Base-by-base conservation (phyloP, 1,140 invertebrate genomes). In the Drosophila takahashii region DNA sequence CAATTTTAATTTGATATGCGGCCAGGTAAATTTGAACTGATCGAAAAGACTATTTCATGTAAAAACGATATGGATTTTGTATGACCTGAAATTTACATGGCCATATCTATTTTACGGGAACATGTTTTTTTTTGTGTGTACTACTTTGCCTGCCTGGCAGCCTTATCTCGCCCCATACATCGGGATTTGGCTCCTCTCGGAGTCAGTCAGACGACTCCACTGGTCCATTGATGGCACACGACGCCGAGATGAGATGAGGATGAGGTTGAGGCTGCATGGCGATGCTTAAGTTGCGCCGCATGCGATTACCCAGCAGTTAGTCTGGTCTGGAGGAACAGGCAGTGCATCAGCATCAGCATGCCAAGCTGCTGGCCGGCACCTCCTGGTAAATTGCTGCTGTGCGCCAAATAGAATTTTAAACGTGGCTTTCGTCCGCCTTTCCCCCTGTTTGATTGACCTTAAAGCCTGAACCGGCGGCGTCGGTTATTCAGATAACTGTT, bases 271-370 rank as follows among this genome's bases (percentile, higher is more conserved):
- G 74, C 65, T 75, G 81, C 65, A 65, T 48, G 72, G 76, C 67
- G 76, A 74, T 69, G 84, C 64, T 89, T 84, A 67, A 89, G 80
- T 70, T 89, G 72, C 79, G 58, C 84, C 84, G 85, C 84, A 89
- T 89, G 84, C 81, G 85, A 87, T 87, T 87, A 87, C 84, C 83
- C 79, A 83, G 84, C 81, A 86, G 81, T 86, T 86, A 87, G 81
- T 86, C 74, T 81, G 62, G 61, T 79, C 78, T 86, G 59, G 57
- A 44, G 37, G 44, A 8, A 41, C 39, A 45, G 65, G 50, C 74
- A 79, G 76, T 85, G 81, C 80, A 83, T 83, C 80, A 81, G 65
- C 77, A 70, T 85, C 80, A 81, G 65, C 72, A 70, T 85, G 59
- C 75, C 61, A 61, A 57, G 41, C 73, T 77, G 57, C 69, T 57